Evolutionary conservation across 2,888 invertebrate species (phyloP).

Genomic region (Cheilosia vernalis): DNA sequence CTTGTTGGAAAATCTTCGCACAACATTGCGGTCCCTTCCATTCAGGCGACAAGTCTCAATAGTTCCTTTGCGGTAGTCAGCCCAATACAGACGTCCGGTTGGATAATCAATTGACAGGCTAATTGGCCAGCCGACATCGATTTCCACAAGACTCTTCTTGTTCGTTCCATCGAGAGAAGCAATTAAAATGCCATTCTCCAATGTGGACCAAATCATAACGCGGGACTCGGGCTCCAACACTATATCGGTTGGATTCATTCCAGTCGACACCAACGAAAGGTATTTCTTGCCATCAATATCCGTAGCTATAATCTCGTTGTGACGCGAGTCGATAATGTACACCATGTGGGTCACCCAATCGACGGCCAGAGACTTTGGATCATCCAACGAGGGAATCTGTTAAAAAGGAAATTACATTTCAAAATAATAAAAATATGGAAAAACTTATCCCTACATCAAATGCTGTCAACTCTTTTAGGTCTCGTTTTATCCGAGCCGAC

Average conservation of each 20-base stretch:
- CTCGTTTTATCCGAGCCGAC: conserved; percentile 78
- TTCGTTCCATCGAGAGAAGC: conserved; percentile 87
- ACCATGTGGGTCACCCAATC: conserved; percentile 88
- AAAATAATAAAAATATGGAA: not conserved
- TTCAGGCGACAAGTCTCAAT: conserved; percentile 88
- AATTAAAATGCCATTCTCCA: conserved; percentile 87
- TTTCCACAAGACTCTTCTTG: conserved; percentile 85
- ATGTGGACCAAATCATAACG: conserved; percentile 89
- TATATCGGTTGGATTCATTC: conserved; percentile 89
- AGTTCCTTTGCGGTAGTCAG: conserved; percentile 90
- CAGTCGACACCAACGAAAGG: conserved; percentile 81
- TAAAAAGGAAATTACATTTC: not conserved
- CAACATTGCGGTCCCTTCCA: conserved; percentile 87
- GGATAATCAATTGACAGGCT: conserved; percentile 91
- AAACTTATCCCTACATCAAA: conserved; percentile 79
- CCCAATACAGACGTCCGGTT: conserved; percentile 91
- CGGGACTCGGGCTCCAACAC: conserved; percentile 87
- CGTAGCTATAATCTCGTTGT: conserved; percentile 82
- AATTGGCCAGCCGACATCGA: conserved; percentile 88
- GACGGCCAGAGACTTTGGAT: conserved; percentile 90
- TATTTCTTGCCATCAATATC: conserved; percentile 82
- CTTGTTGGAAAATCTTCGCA: conserved; percentile 85
- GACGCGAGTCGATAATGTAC: conserved; percentile 87
- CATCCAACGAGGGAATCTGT: conserved; percentile 85
- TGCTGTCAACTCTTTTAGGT: conserved; percentile 81